phyloP scores from a whole-genome alignment of 2,797 vertebrate genomes.

The Aldrovandia affinis region DNA sequence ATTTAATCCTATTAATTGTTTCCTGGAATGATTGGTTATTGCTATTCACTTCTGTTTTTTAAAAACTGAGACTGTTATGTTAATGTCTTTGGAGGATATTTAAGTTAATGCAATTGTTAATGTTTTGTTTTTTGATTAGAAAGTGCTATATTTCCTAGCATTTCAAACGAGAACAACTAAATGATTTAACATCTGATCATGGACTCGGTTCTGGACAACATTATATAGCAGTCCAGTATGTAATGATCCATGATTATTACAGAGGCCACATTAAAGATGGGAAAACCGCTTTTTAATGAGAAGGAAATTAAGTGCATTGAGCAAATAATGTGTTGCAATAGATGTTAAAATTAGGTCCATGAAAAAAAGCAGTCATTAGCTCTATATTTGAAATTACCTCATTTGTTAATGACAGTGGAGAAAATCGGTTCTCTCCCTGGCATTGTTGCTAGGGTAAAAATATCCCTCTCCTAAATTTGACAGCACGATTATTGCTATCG shows the following conservation, averaged over 20 bases:
- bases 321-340: constrained; percentile 24
- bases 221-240: neutral
- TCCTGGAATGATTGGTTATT: too few relatives aligned
- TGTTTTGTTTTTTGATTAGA: too few relatives aligned
- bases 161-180: neutral
- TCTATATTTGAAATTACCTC: neutral
- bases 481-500: neutral
- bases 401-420: neutral
- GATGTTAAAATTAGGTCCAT: neutral
- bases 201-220: neutral
- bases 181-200: neutral
- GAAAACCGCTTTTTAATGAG: constrained; percentile 23
- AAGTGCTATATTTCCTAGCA: too few relatives aligned
- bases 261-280: constrained; percentile 16
- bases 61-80: too few relatives aligned
- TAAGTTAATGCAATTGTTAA: too few relatives aligned
- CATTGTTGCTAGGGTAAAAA: neutral
- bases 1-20: too few relatives aligned
- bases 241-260: constrained; percentile 25
- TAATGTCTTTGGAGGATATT: too few relatives aligned
- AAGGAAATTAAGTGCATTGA: constrained; percentile 18
- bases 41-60: too few relatives aligned
- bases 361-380: neutral
- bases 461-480: neutral
- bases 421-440: neutral